Base-by-base conservation (phyloP, 2,888 invertebrate species). In the Rotaria socialis region DNA sequence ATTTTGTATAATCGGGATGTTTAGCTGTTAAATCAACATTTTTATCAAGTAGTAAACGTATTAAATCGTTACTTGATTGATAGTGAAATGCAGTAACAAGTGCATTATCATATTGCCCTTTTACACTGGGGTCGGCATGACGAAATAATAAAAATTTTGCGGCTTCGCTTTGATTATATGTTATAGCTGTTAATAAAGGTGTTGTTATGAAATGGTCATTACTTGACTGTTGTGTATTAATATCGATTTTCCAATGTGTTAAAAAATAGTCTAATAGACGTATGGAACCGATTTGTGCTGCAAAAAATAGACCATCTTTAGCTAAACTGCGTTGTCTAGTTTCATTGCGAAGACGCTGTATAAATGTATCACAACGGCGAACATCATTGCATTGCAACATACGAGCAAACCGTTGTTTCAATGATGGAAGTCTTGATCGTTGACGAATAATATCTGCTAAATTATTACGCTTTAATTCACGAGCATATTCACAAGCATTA, bases 81-180 rank as follows among this genome's bases (percentile, higher is more conserved):
- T 85, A 87, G 60, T 87, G 84, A 14, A 87, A 47, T 50, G 87
- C 84, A 0, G 85, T 84, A 11, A 87, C 84, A 16, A 87, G 47
- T 35, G 85, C 84, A 84, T 85, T 85, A 56, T 84, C 87, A 84
- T 43, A 87, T 85, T 85, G 47, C 10, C n/a, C 41, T 27, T 85
- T 41, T n/a, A 58, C 8, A 85, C 41, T 55, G 14, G 24, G 24
- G 85, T 85, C 67, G 14, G 85, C 84, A 84, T 58, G 47, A n/a
- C 87, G 27, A 50, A 87, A 87, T 41, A 87, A 60, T 43, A 87
- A 24, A 87, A 84, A 87, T 85, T 87, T 85, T 6, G 85, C 52
- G 11, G 87, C 84, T 35, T 87, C 85, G 47, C 60, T 84, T 74
- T 55, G 85, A 47, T 84, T 43, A n/a, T 16, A 60, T 58, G 86